Percentiles rank a stretch among this genome's conserved stretches.
These are phyloP conservation scores for Phrynocephalus guinanensis DNA, from an alignment of 2,797 vertebrate genomes.

Conservation along the genomic window DNA sequence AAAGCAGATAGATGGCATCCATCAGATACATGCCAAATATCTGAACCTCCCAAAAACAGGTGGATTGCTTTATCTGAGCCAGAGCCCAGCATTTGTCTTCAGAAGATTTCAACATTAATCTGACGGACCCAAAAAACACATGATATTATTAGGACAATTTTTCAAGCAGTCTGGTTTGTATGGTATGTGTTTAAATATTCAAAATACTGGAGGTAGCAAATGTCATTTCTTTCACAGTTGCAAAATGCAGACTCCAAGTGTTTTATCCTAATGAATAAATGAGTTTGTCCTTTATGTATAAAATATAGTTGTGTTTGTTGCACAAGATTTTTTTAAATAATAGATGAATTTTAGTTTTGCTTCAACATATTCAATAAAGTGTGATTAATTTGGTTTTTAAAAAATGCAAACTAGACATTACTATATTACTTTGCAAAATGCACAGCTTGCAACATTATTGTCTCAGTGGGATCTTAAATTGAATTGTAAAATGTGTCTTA, in stretches of 20 bases:
- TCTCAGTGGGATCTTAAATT: slow-evolving; percentile 89
- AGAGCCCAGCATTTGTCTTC: slow-evolving; percentile 36
- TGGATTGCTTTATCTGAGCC: background rate
- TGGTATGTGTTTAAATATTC: slow-evolving; percentile 77
- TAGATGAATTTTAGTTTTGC: slow-evolving; percentile 87
- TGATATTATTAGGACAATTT: slow-evolving; percentile 69
- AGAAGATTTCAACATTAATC: background rate
- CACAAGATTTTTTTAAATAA: slow-evolving; percentile 87
- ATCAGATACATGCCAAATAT: slow-evolving; percentile 4
- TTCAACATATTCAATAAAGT: slow-evolving; percentile 86
- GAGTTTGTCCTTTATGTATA: slow-evolving; percentile 88
- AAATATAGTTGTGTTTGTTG: slow-evolving; percentile 87
- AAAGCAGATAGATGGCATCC: background rate
- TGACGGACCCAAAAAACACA: slow-evolving; percentile 49
- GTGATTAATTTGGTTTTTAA: slow-evolving; percentile 90
- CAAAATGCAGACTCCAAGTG: slow-evolving; percentile 82
- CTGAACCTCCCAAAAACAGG: background rate
- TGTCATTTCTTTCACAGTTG: slow-evolving; percentile 78
- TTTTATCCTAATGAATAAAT: slow-evolving; percentile 89
- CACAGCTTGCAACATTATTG: slow-evolving; percentile 90
- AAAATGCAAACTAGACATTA: slow-evolving; percentile 90
- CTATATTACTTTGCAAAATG: slow-evolving; percentile 87
- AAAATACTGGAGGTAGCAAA: slow-evolving; percentile 73
- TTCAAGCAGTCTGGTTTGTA: slow-evolving; percentile 70
- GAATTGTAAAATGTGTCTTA: slow-evolving; percentile 89